Evolutionary conservation across 2,113 vertebrate species (phyloP).

Genomic region (Antechinus stuartii): DNA sequence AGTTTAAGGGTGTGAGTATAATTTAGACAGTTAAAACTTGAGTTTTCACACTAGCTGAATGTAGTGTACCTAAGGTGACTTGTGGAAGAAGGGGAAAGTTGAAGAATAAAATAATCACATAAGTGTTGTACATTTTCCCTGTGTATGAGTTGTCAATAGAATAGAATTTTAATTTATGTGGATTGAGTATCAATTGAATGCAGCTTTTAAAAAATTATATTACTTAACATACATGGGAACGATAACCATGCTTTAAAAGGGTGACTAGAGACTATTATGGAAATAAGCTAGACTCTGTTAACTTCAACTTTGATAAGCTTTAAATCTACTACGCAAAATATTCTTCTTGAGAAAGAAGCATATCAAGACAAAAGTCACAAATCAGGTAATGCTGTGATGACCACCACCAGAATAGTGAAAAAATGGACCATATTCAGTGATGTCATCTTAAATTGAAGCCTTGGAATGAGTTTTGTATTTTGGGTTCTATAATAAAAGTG

Average conservation of each 20-base stretch:
- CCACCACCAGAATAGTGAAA: not conserved
- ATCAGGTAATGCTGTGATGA: not conserved
- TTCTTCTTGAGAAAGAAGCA: not conserved
- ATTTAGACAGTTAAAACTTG: not conserved
- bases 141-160: not conserved
- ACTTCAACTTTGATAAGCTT: not conserved
- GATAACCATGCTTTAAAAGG: not conserved
- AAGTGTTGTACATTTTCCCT: not conserved
- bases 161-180: not conserved
- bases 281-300: not conserved
- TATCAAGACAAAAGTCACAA: not conserved
- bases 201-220: not conserved
- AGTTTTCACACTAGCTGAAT: not conserved
- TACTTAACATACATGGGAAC: not conserved
- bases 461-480: not conserved
- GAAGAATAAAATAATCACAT: not conserved
- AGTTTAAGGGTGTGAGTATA: not conserved
- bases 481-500: constrained; percentile 4
- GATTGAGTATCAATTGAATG: not conserved
- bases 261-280: not conserved
- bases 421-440: not conserved
- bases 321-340: not conserved
- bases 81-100: not conserved
- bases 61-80: too few relatives aligned
- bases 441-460: not conserved